These are phyloP conservation scores for Philotrypesis tridentata DNA, from an alignment of 1,140 invertebrate genomes.

Conservation along the genomic window DNA sequence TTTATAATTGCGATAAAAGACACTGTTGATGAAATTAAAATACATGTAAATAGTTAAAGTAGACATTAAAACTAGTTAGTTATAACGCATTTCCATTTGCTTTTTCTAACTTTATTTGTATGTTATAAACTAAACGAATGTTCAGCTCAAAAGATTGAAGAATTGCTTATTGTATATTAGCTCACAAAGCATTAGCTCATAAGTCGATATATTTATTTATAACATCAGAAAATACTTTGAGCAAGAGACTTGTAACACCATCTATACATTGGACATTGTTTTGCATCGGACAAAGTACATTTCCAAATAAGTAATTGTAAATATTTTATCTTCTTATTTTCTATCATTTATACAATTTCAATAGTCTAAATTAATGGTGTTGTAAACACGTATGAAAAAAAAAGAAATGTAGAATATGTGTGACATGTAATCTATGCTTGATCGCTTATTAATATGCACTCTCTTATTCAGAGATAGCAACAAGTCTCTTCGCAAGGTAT, in stretches of 20 bases:
- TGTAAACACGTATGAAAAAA: too few relatives aligned
- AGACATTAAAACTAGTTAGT: conserved; percentile 59
- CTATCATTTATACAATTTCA: neutral
- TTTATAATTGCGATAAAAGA: conserved; percentile 30
- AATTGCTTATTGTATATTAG: neutral
- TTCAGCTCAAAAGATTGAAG: conserved; percentile 26
- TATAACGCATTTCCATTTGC: conserved; percentile 31
- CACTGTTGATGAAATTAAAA: conserved; percentile 43
- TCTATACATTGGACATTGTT: too few relatives aligned
- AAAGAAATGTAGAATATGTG: too few relatives aligned
- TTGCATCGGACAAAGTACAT: too few relatives aligned
- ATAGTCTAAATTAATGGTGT: conserved; percentile 15
- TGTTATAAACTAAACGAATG: neutral
- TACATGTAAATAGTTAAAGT: conserved; percentile 53
- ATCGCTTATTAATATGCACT: too few relatives aligned
- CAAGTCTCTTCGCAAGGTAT: conserved; percentile 18
- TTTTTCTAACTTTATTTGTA: conserved; percentile 26
- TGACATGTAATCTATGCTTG: too few relatives aligned
- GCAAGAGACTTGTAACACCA: conserved; percentile 37
- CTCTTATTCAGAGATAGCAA: neutral
- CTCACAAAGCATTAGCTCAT: neutral
- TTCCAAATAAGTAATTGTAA: neutral
- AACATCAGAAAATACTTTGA: conserved; percentile 41
- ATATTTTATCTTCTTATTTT: neutral
- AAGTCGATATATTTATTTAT: conserved; percentile 19